Percentiles rank a stretch among this genome's conserved stretches.
Conservation (phyloP, 1,140 invertebrate genomes). For the Tribolium madens region DNA sequence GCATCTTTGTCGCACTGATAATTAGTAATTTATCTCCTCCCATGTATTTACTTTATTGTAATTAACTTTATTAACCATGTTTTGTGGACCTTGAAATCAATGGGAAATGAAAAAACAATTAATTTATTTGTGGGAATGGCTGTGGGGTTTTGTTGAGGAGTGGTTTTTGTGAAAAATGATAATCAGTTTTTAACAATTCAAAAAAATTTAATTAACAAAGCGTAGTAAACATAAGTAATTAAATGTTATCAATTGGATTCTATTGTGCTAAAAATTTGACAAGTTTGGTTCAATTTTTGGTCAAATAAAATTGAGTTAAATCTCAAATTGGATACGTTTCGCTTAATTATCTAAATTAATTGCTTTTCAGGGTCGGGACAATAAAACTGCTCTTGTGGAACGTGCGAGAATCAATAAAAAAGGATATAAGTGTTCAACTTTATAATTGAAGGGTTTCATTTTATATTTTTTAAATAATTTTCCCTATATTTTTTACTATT, state of each 20-base stretch:
- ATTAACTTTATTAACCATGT: constrained; percentile 45
- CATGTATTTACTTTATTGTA: constrained; percentile 35
- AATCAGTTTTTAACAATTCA: background rate
- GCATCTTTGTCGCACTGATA: constrained; percentile 25
- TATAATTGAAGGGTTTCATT: background rate
- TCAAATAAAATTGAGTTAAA: background rate
- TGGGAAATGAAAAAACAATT: background rate
- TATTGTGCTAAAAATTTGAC: too few species aligned
- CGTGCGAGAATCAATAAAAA: background rate
- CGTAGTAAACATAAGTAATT: background rate
- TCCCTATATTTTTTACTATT: too few species aligned
- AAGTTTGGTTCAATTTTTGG: background rate
- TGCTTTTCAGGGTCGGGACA: background rate
- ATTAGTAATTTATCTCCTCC: constrained; percentile 45
- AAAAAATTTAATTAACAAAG: background rate
- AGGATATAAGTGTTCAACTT: background rate
- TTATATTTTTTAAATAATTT: too few species aligned
- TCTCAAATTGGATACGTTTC: background rate
- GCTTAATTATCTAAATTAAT: background rate
- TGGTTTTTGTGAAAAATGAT: background rate
- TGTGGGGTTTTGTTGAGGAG: background rate
- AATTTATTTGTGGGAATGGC: background rate
- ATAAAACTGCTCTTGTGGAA: background rate
- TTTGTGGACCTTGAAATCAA: constrained; percentile 39
- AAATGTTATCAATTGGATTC: too few species aligned